phyloP scores from a whole-genome alignment of 2,888 invertebrate species.

The Branchellion lobata region DNA sequence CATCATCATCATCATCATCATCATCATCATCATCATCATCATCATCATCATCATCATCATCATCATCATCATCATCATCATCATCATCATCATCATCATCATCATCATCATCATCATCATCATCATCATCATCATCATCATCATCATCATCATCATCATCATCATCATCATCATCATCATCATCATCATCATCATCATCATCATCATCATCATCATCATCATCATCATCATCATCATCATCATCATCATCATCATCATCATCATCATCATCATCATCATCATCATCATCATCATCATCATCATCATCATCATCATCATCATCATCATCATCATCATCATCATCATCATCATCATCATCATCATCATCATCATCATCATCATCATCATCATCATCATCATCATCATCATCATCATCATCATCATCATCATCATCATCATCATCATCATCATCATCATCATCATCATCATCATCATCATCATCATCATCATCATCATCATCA shows the following conservation, averaged over 20 bases:
- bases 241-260: constrained; percentile 35
- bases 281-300: constrained; percentile 33
- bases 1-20: constrained; percentile 42
- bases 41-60: constrained; percentile 7
- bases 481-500: too few relatives aligned
- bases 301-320: constrained; percentile 28
- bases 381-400: constrained; percentile 28
- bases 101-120: background rate
- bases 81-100: too few relatives aligned
- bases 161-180: constrained; percentile 1
- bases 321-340: constrained; percentile 31
- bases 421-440: constrained; percentile 33
- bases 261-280: constrained; percentile 23
- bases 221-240: background rate
- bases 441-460: constrained; percentile 28
- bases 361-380: constrained; percentile 30
- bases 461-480: constrained; percentile 28
- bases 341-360: constrained; percentile 28
- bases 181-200: constrained; percentile 19
- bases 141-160: constrained; percentile 7
- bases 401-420: constrained; percentile 30
- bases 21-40: constrained; percentile 32
- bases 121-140: constrained; percentile 12
- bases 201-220: constrained; percentile 19
- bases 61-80: constrained; percentile 42